Conservation (phyloP, 2,888 invertebrate species). For the Acholoe squamosa region DNA sequence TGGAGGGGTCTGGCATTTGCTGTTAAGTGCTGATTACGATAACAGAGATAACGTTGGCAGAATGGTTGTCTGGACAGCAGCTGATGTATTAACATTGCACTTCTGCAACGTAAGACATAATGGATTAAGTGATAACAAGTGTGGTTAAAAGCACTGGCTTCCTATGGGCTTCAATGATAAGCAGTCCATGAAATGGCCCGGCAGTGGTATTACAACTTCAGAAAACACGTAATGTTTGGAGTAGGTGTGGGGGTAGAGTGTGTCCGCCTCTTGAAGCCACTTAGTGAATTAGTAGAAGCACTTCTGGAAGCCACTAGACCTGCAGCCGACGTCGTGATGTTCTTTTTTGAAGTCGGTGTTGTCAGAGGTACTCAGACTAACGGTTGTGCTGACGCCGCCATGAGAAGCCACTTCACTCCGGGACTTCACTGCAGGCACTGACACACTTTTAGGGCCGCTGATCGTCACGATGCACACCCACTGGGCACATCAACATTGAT, state of each 20-base stretch:
- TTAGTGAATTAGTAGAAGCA: background rate
- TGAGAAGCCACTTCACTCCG: background rate
- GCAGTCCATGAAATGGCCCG: background rate
- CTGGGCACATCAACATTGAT: no score
- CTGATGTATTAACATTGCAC: background rate
- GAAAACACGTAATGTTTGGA: background rate
- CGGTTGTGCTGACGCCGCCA: background rate
- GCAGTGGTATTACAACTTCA: background rate
- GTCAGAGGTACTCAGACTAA: background rate
- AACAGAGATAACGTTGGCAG: background rate
- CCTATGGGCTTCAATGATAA: background rate
- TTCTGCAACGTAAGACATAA: background rate
- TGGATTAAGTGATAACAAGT: slow-evolving; percentile 49
- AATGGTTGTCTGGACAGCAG: background rate
- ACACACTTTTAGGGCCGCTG: no score
- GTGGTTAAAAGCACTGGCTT: background rate
- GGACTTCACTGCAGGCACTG: no score
- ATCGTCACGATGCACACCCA: no score
- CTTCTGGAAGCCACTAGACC: background rate
- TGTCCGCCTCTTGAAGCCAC: background rate
- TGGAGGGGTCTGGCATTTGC: background rate
- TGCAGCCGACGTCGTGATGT: background rate
- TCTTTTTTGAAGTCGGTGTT: no score
- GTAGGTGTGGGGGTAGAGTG: background rate
- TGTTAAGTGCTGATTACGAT: slow-evolving; percentile 40